Conservation (phyloP, 37 sponge, comb jelly and placozoan genomes). For the Chondrilla cf. caribensis region DNA sequence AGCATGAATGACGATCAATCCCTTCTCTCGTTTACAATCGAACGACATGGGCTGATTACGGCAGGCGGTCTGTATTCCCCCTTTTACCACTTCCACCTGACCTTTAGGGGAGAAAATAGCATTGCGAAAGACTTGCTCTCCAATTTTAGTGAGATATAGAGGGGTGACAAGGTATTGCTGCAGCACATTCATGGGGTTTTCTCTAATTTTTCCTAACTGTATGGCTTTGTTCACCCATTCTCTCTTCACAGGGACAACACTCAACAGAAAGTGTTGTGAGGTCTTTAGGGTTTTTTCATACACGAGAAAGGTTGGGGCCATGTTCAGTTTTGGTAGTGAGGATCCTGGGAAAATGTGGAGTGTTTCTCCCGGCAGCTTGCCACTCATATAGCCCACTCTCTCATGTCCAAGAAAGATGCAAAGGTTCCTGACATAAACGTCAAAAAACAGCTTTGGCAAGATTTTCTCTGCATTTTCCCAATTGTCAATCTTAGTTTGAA, state of each 20-base stretch:
- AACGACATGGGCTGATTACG: neutral
- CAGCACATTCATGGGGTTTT: constrained; percentile 28
- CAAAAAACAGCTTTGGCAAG: constrained; percentile 45
- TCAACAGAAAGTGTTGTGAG: constrained; percentile 55
- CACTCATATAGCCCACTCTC: constrained; percentile 50
- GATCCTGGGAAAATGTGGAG: constrained; percentile 54
- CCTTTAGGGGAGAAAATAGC: constrained; percentile 4
- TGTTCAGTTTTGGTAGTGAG: constrained; percentile 31
- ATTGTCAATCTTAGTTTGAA: neutral
- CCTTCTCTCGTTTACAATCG: constrained; percentile 1
- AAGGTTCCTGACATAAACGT: constrained; percentile 42
- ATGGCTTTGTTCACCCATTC: constrained; percentile 74
- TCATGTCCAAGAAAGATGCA: constrained; percentile 52
- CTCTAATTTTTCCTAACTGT: constrained; percentile 1
- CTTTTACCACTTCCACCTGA: neutral
- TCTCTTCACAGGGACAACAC: constrained; percentile 52
- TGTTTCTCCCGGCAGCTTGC: constrained; percentile 3
- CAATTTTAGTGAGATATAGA: constrained; percentile 18
- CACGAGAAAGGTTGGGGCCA: constrained; percentile 34
- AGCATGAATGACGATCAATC: constrained; percentile 8
- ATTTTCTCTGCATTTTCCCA: constrained; percentile 26
- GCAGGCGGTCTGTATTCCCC: neutral
- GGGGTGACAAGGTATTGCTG: constrained; percentile 27
- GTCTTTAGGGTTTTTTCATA: constrained; percentile 71
- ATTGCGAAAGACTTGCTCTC: constrained; percentile 2